These are phyloP conservation scores for Cyclargus thomasi DNA, from an alignment of 1,140 invertebrate species.

Conservation along the genomic window DNA sequence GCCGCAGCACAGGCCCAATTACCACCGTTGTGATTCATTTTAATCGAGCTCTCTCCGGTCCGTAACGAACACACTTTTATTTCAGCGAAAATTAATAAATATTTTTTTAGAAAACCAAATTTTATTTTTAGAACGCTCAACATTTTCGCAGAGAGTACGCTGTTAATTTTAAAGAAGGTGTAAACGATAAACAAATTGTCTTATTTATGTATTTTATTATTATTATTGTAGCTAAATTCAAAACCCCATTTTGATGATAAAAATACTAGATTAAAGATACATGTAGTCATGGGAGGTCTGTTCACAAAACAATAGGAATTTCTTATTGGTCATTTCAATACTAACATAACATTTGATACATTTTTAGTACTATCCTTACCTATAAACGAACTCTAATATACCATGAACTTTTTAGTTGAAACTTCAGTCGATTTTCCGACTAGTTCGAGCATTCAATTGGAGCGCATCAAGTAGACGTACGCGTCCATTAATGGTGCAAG, in stretches of 20 bases:
- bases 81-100: constrained; percentile 10
- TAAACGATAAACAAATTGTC: too few species aligned
- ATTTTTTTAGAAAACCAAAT: constrained; percentile 4
- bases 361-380: too few species aligned
- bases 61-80: constrained; percentile 21
- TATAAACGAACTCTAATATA: neutral
- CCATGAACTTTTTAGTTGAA: neutral
- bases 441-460: constrained; percentile 56
- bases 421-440: constrained; percentile 44
- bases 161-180: too few species aligned
- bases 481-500: constrained; percentile 53
- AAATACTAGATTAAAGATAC: too few species aligned
- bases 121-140: neutral
- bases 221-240: too few species aligned
- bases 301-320: too few species aligned
- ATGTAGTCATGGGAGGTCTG: too few species aligned
- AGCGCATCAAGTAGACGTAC: constrained; percentile 53
- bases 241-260: too few species aligned
- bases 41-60: constrained; percentile 61
- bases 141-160: too few species aligned
- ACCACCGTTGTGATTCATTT: constrained; percentile 69
- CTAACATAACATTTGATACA: too few species aligned
- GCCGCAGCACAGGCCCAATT: constrained; percentile 53
- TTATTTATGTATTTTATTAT: too few species aligned
- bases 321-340: too few species aligned